Percentiles rank a stretch among this genome's conserved stretches.
These are phyloP conservation scores for Lacerta agilis DNA, from an alignment of 2,797 vertebrate genomes.

Conservation along the genomic window DNA sequence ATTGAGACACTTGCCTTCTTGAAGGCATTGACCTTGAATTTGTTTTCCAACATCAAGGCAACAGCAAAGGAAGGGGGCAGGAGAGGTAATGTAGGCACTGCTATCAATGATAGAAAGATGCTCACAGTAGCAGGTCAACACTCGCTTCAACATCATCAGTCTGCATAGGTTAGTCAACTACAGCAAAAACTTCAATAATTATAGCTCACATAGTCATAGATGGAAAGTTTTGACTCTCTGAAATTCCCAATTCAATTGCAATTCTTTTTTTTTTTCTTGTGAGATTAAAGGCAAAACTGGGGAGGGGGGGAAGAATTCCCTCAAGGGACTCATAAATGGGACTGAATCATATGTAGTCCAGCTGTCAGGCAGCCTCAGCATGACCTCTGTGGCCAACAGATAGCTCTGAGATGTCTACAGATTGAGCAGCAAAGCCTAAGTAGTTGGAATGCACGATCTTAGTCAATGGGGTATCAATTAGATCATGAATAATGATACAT, in stretches of 20 bases:
- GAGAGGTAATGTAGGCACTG: background rate
- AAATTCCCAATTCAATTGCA: background rate
- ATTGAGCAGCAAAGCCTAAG: background rate
- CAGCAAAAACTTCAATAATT: background rate
- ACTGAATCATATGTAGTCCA: rapidly evolving
- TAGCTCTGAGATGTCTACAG: slow-evolving; percentile 15
- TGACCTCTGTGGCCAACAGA: background rate
- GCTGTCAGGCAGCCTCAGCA: no score
- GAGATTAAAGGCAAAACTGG: background rate
- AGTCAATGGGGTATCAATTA: background rate
- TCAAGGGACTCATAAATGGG: background rate
- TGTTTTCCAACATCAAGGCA: background rate
- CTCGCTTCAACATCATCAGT: background rate
- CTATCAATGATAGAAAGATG: background rate
- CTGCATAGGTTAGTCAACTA: background rate
- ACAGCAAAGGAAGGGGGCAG: background rate
- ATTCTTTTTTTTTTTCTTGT: background rate
- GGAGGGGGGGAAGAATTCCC: rapidly evolving
- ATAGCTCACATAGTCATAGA: background rate
- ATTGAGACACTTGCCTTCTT: no score
- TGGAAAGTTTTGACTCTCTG: background rate
- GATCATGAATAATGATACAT: background rate
- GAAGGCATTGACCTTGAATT: no score
- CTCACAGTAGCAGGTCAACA: background rate
- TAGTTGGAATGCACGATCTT: background rate